These are phyloP conservation scores for Pteromalus puparum DNA, from an alignment of 1,140 invertebrate species.

Conservation along the genomic window DNA sequence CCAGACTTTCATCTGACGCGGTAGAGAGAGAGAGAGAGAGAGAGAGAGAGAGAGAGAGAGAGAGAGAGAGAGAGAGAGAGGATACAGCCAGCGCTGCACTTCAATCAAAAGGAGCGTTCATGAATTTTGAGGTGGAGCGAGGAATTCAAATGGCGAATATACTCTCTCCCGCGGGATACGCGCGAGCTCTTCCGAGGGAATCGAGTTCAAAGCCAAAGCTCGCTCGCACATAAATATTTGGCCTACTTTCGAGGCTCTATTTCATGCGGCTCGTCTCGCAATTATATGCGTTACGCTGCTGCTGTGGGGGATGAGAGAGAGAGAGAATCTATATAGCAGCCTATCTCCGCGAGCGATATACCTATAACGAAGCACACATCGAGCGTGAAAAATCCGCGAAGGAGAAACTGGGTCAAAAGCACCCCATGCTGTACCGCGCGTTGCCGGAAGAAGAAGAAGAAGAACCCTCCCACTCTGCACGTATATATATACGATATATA, in stretches of 20 bases:
- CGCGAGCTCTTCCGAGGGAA: background rate
- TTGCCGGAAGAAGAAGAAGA: background rate
- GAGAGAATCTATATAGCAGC: background rate
- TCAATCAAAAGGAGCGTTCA: background rate
- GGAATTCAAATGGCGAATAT: background rate
- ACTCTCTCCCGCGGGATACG: no score
- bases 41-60: no score
- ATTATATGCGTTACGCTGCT: background rate
- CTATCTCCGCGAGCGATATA: background rate
- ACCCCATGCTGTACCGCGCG: background rate
- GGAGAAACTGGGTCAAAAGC: background rate
- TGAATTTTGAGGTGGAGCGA: slow-evolving; percentile 6
- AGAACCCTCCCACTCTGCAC: background rate
- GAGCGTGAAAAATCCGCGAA: background rate
- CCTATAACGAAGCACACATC: background rate
- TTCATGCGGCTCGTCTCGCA: background rate
- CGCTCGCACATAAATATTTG: slow-evolving; percentile 14
- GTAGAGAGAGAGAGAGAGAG: no score
- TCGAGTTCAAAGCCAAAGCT: slow-evolving; percentile 3
- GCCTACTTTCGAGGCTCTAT: slow-evolving; percentile 8
- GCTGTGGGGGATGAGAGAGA: background rate
- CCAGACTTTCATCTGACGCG: background rate
- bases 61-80: no score
- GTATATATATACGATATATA: background rate
- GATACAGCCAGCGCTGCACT: background rate